Base-by-base conservation (phyloP, 2,113 vertebrate species). In the Austrofundulus limnaeus region DNA sequence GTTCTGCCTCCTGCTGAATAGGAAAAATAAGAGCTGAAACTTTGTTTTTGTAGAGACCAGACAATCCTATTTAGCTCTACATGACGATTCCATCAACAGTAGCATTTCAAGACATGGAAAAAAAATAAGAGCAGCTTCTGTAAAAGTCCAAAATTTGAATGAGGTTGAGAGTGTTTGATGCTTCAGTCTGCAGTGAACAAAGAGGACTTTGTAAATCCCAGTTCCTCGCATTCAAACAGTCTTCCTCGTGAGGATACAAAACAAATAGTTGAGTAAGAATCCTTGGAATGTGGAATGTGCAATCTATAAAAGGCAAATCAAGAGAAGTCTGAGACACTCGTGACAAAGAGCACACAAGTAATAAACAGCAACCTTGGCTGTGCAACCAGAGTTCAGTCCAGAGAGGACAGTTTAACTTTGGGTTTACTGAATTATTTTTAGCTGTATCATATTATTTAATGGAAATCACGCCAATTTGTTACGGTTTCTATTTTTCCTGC, bases 291-390 rank as follows among this genome's bases (percentile, higher is more conserved):
- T 50, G 66, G 78, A 70, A 84, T 82, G 61, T 17, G n/a, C 20
- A 3, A 65, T 81, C 69, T 82, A 72, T 80, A 86, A 80, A n/a
- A 85, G 81, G 77, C 66, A 81, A 81, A 89, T 76, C 73, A 75
- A 66, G 64, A 75, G 52, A 66, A 61, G 61, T 66, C 61, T 56
- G 66, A 75, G 41, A 70, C 70, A 67, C 82, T 72, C 39, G 37
- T 73, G 70, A 70, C 38, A 14, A 62, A 56, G 45, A 58, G 39
- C 48, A 80, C 63, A 88, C 72, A 81, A 75, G 63, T 56, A 69
- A 82, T 43, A 56, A 70, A 57, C 20, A 53, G 62, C 43, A 76
- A 76, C 46, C 70, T 60, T 67, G 61, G 64, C 61, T 45, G 47
- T 17, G 23, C 51, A 57, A 3, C 71, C 49, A 28, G 21, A 17